Evolutionary conservation across 1,140 invertebrate genomes (phyloP).

Genomic region (Trachymyrmex septentrionalis): DNA sequence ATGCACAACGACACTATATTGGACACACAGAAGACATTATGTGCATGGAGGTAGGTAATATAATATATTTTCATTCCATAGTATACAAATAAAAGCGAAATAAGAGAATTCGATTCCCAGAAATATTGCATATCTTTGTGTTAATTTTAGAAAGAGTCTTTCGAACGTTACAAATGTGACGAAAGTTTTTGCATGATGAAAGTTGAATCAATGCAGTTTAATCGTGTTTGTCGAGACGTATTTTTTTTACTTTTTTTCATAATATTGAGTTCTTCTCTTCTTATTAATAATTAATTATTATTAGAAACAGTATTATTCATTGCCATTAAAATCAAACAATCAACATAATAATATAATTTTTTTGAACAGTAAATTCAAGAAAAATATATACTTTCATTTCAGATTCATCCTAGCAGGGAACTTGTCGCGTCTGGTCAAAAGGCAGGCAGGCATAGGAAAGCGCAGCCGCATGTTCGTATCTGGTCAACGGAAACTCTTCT

Average conservation of each 20-base stretch:
- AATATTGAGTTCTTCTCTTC: too few species aligned
- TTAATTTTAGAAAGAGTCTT: too few species aligned
- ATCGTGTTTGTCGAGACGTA: too few species aligned
- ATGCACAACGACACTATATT: slow-evolving; percentile 96
- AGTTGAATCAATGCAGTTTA: too few species aligned
- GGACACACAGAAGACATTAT: slow-evolving; percentile 97
- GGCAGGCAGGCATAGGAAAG: slow-evolving; percentile 92
- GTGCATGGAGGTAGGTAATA: slow-evolving; percentile 86
- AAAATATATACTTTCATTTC: background rate
- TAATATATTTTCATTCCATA: background rate
- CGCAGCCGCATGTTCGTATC: slow-evolving; percentile 96
- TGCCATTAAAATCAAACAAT: too few species aligned
- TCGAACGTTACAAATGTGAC: too few species aligned
- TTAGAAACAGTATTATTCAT: too few species aligned
- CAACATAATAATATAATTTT: too few species aligned
- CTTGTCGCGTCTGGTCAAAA: slow-evolving; percentile 96
- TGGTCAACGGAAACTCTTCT: slow-evolving; percentile 97
- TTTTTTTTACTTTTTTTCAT: too few species aligned
- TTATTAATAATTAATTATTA: too few species aligned
- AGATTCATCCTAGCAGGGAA: slow-evolving; percentile 96
- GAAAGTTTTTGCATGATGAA: too few species aligned
- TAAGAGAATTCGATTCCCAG: background rate
- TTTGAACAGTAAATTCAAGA: background rate
- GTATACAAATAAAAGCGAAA: background rate
- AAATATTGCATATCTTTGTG: background rate